Conservation (phyloP, 2,113 vertebrate genomes). For the Xiphorhynchus elegans region DNA sequence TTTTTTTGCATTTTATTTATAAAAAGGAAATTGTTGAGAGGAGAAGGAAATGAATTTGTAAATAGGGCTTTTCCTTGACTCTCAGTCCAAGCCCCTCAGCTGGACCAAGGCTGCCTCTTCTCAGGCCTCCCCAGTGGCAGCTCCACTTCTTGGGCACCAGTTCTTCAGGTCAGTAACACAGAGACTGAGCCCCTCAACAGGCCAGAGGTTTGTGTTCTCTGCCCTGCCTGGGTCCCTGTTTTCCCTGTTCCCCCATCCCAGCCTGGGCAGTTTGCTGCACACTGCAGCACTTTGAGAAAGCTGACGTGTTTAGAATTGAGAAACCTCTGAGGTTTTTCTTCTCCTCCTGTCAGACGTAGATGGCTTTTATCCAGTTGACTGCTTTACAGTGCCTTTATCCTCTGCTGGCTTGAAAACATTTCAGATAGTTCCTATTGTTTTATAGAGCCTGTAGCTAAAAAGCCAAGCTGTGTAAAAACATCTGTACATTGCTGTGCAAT, state of each 20-base stretch:
- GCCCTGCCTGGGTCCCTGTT: background rate
- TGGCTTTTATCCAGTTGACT: constrained; percentile 55
- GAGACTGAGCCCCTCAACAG: background rate
- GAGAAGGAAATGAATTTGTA: background rate
- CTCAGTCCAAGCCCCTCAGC: background rate
- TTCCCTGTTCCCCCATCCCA: background rate
- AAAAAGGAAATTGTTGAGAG: background rate
- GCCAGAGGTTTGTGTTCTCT: background rate
- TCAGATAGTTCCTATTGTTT: constrained; percentile 61
- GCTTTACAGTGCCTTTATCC: constrained; percentile 56
- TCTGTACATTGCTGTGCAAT: constrained; percentile 50
- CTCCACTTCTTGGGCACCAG: background rate
- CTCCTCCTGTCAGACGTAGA: constrained; percentile 25
- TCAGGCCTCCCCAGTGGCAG: background rate
- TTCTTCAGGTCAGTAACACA: constrained; percentile 8
- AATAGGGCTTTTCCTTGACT: background rate
- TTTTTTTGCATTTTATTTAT: background rate
- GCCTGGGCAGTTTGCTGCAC: background rate
- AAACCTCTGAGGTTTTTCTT: constrained; percentile 42
- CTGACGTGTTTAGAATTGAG: background rate
- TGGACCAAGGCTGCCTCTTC: background rate
- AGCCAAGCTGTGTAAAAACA: constrained; percentile 39
- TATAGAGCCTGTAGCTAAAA: constrained; percentile 53
- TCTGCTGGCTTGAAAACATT: constrained; percentile 51
- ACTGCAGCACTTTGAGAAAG: background rate